Conservation (phyloP, 1,140 invertebrate genomes). For the Melanaphis sacchari region DNA sequence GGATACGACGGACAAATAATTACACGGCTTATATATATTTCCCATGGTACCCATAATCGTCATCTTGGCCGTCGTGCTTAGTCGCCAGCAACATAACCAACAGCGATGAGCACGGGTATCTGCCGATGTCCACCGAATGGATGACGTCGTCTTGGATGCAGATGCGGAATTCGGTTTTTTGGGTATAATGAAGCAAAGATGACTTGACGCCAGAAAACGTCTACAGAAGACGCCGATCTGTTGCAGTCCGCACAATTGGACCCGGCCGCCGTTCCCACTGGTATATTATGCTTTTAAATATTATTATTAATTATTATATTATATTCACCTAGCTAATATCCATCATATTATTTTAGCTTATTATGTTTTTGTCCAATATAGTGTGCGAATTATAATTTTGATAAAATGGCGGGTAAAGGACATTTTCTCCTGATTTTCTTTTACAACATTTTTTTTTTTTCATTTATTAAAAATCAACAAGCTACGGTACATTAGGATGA, state of each 20-base stretch:
- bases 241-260: conserved; percentile 54
- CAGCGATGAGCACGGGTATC: not conserved
- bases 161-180: not conserved
- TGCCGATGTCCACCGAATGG: not conserved
- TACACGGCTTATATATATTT: not conserved
- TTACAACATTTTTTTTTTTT: not conserved
- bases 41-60: not conserved
- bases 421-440: not conserved
- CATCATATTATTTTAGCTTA: not conserved
- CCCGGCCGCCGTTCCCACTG: conserved; percentile 52
- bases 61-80: no score
- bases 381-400: not conserved
- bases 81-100: not conserved
- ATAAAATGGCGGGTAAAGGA: not conserved
- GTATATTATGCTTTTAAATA: not conserved
- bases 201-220: conserved; percentile 53
- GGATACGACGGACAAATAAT: not conserved
- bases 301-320: no score
- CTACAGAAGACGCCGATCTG: conserved; percentile 51
- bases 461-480: not conserved
- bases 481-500: not conserved
- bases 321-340: not conserved
- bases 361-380: not conserved
- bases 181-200: conserved; percentile 14
- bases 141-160: not conserved